Base-by-base conservation (phyloP, 2,888 invertebrate species). In the Iselma pallidipennis region DNA sequence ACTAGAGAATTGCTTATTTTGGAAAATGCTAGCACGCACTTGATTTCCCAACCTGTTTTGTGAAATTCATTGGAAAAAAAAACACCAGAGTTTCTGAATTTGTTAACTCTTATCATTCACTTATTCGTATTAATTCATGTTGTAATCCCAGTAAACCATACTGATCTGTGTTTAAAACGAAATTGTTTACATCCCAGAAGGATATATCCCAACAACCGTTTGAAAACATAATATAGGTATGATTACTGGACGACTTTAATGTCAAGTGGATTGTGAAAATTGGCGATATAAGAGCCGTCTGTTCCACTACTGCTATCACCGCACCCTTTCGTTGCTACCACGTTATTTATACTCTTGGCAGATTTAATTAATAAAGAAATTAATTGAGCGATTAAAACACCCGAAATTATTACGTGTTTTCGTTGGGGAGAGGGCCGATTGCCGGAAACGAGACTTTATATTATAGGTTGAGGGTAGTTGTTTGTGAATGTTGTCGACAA, bases 361-460 rank as follows among this genome's bases (percentile, higher is more conserved):
- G 19, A 25, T n/a, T 55, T 55, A 55, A 55, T 55, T 48, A 49
- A 23, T 54, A 42, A 55, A 55, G 29, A 49, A 55, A 55, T 55
- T 55, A 55, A 55, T 48, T 48, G 49, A 48, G 28, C 48, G 14
- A 48, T 19, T 48, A 45, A 37, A 55, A 45, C 45, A 45, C 2
- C 37, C 21, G 45, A 55, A 42, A 48, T 55, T 28, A 29, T 48
- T 49, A 29, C 48, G 12, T 19, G 29, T 49, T 48, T 55, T 25
- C 45, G 21, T 45, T 37, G 16, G 16, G 16, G 37, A 1, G 4
- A 12, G 49, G 23, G 54, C 37, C 33, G 19, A 54, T 54, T 54
- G 37, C 9, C 37, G 16, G 9, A 16, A 37, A 16, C 16, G 37
- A 16, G 37, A 37, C 16, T 16, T 2, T 37, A 33, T 14, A n/a